phyloP scores from a whole-genome alignment of 1,140 invertebrate species.

The Drosophila insularis region DNA sequence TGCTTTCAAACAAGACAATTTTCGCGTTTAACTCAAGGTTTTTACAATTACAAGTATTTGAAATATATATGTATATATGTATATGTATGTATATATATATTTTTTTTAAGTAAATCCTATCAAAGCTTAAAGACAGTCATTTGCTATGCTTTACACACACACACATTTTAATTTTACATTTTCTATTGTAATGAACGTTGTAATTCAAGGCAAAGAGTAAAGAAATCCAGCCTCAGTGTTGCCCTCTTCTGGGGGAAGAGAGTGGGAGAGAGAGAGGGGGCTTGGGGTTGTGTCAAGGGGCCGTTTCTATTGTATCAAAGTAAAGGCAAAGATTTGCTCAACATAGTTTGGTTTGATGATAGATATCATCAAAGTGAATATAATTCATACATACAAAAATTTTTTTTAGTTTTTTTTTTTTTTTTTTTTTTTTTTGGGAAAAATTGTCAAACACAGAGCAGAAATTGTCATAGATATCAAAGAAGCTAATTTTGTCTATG shows the following conservation, averaged over 20 bases:
- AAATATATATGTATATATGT: no score
- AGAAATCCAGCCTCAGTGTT: not conserved
- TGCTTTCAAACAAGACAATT: no score
- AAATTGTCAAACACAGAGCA: slow-evolving; percentile 21
- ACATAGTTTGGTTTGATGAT: slow-evolving; percentile 29
- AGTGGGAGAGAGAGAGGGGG: no score
- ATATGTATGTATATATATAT: no score
- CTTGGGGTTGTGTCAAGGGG: no score
- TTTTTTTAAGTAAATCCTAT: not conserved
- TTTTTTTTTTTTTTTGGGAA: not conserved
- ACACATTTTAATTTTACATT: slow-evolving; percentile 4
- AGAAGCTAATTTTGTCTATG: no score
- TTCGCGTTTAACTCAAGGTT: not conserved
- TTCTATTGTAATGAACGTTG: slow-evolving; percentile 6
- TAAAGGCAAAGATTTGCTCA: slow-evolving; percentile 37
- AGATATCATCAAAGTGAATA: slow-evolving; percentile 1
- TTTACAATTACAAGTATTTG: not conserved
- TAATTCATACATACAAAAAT: no score
- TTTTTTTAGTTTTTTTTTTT: no score
- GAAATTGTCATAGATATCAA: not conserved
- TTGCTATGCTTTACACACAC: not conserved
- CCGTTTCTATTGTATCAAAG: not conserved
- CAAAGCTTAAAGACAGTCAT: not conserved
- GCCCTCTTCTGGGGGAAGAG: not conserved
- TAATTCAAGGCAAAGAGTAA: slow-evolving; percentile 11